Evolutionary conservation across 2,797 vertebrate genomes (phyloP).

Genomic region (Pogoniulus pusillus): DNA sequence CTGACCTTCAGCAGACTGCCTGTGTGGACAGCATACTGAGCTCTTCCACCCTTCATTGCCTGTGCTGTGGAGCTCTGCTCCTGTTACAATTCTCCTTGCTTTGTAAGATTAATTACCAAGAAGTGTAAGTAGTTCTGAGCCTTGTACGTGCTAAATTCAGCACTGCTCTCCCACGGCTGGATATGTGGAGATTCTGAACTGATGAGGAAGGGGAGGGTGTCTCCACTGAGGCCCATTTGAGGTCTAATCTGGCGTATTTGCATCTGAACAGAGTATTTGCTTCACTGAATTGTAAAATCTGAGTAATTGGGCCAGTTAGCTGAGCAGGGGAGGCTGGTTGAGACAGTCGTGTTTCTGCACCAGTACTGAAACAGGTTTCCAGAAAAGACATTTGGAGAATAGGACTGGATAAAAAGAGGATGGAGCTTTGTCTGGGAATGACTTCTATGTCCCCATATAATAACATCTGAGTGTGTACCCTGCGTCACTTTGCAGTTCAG

Average conservation of each 20-base stretch:
- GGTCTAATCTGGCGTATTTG: neutral
- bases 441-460: neutral
- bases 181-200: neutral
- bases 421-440: neutral
- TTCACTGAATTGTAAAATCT: neutral
- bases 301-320: neutral
- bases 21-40: neutral
- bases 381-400: neutral
- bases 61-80: neutral
- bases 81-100: neutral
- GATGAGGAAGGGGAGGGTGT: neutral
- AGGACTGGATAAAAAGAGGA: neutral
- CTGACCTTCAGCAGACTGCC: neutral
- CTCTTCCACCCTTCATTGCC: neutral
- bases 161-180: neutral
- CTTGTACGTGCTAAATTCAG: neutral
- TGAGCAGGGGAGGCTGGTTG: neutral
- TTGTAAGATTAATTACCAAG: too few relatives aligned
- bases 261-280: neutral
- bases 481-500: neutral
- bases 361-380: neutral
- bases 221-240: neutral
- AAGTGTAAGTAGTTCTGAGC: neutral
- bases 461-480: neutral
- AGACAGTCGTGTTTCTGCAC: neutral